A percentile compares a stretch with the other conserved stretches of the same genome.
Conservation (phyloP, 1,140 invertebrate species). For the Hestina assimilis region DNA sequence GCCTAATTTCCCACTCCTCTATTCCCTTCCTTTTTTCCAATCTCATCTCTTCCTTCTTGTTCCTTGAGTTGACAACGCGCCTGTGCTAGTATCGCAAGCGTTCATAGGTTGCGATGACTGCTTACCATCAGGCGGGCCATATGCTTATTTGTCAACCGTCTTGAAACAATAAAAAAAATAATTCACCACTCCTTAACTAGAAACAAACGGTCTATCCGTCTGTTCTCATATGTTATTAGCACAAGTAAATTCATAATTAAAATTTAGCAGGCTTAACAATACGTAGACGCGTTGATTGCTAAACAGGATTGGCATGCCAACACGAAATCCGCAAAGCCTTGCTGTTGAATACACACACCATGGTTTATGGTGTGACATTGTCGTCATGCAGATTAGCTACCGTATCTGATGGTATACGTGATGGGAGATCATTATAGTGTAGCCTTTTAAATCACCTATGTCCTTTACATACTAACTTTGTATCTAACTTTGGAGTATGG, state of each 20-base stretch:
- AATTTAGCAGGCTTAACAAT: not conserved
- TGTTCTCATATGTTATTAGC: not conserved
- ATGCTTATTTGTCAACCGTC: too few relatives aligned
- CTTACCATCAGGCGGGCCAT: too few relatives aligned
- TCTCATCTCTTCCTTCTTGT: too few relatives aligned
- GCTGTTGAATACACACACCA: slow-evolving; percentile 8
- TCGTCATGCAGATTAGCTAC: slow-evolving; percentile 22
- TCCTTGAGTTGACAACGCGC: too few relatives aligned
- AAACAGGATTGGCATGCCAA: slow-evolving; percentile 6
- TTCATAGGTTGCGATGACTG: too few relatives aligned
- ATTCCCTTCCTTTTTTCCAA: too few relatives aligned
- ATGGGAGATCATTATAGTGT: slow-evolving; percentile 5
- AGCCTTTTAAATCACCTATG: slow-evolving; percentile 5
- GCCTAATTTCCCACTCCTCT: too few relatives aligned
- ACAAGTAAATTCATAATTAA: not conserved
- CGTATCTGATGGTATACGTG: slow-evolving; percentile 18
- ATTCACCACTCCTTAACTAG: too few relatives aligned
- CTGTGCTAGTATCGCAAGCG: too few relatives aligned
- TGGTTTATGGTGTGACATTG: slow-evolving; percentile 22
- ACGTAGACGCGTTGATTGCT: not conserved
- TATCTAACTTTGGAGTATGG: not conserved
- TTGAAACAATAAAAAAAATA: too few relatives aligned
- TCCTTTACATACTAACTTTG: slow-evolving; percentile 1
- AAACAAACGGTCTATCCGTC: too few relatives aligned
- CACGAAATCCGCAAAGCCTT: slow-evolving; percentile 1